Percentiles rank a stretch among this genome's conserved stretches.
phyloP scores from a whole-genome alignment of 2,797 vertebrate species.

The Lithobates pipiens region DNA sequence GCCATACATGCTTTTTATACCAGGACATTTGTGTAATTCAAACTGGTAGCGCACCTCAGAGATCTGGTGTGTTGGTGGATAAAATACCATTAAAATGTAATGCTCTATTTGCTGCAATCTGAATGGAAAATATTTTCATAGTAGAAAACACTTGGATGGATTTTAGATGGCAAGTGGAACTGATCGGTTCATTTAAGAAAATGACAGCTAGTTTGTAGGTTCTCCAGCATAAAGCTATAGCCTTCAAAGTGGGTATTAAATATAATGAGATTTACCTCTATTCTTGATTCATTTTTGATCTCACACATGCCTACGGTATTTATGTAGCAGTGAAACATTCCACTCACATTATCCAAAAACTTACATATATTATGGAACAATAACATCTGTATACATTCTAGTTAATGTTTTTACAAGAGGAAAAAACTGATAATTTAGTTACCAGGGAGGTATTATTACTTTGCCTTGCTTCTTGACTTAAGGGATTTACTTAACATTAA shows the following conservation, averaged over 20 bases:
- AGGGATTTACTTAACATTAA: background rate
- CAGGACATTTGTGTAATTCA: constrained; percentile 53
- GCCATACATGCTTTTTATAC: constrained; percentile 43
- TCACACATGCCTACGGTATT: constrained; percentile 44
- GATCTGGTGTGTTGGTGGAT: constrained; percentile 68
- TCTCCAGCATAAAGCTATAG: constrained; percentile 14
- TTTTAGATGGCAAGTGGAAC: constrained; percentile 63
- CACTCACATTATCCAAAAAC: constrained; percentile 28
- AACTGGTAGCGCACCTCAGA: constrained; percentile 71
- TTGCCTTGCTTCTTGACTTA: background rate
- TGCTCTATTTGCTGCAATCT: constrained; percentile 68
- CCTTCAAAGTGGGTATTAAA: constrained; percentile 43
- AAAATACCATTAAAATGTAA: constrained; percentile 71
- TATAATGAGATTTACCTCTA: constrained; percentile 53
- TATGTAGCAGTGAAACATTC: constrained; percentile 36
- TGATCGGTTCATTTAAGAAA: constrained; percentile 54
- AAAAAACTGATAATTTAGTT: background rate
- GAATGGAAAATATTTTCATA: constrained; percentile 70
- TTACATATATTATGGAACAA: constrained; percentile 1
- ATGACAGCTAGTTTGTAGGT: constrained; percentile 51
- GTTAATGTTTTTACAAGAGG: background rate
- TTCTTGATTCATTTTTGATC: constrained; percentile 53
- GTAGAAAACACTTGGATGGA: constrained; percentile 60
- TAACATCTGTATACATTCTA: constrained; percentile 37
- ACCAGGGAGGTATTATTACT: constrained; percentile 1